These are phyloP conservation scores for Copidosoma floridanum DNA, from an alignment of 1,140 invertebrate genomes.

Conservation along the genomic window DNA sequence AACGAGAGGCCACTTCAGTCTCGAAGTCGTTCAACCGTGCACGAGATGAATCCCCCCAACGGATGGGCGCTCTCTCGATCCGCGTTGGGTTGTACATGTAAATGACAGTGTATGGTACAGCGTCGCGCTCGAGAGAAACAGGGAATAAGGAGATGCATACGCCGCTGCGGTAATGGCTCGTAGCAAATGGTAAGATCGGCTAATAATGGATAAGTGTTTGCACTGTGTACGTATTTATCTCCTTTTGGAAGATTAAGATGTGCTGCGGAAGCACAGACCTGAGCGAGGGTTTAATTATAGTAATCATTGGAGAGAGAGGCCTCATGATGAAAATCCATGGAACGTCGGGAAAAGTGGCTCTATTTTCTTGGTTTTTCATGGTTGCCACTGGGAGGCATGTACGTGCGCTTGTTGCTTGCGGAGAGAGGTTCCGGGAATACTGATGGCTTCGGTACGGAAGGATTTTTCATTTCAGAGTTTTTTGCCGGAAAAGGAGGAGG, in stretches of 20 bases:
- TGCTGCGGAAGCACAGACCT: not conserved
- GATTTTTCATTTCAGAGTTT: too few relatives aligned
- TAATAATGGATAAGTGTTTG: slow-evolving; percentile 29
- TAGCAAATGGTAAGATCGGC: slow-evolving; percentile 26
- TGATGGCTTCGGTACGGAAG: too few relatives aligned
- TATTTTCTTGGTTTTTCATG: slow-evolving; percentile 5
- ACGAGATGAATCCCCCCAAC: too few relatives aligned
- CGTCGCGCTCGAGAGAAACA: slow-evolving; percentile 18
- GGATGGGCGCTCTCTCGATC: slow-evolving; percentile 1
- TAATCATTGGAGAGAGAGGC: not conserved
- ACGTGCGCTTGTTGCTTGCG: not conserved
- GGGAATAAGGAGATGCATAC: too few relatives aligned
- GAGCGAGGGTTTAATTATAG: slow-evolving; percentile 17
- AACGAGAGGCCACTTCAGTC: too few relatives aligned
- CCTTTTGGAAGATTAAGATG: not conserved
- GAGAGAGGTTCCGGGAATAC: not conserved
- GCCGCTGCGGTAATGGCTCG: slow-evolving; percentile 17
- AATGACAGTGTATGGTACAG: not conserved
- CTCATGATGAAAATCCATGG: not conserved
- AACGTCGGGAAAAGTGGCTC: not conserved
- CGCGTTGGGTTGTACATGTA: too few relatives aligned
- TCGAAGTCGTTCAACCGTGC: too few relatives aligned
- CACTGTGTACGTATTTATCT: too few relatives aligned
- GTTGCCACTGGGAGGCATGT: not conserved
- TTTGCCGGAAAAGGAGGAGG: too few relatives aligned